Base-by-base conservation (phyloP, 1,140 invertebrate genomes). In the Drosophila setifemur region DNA sequence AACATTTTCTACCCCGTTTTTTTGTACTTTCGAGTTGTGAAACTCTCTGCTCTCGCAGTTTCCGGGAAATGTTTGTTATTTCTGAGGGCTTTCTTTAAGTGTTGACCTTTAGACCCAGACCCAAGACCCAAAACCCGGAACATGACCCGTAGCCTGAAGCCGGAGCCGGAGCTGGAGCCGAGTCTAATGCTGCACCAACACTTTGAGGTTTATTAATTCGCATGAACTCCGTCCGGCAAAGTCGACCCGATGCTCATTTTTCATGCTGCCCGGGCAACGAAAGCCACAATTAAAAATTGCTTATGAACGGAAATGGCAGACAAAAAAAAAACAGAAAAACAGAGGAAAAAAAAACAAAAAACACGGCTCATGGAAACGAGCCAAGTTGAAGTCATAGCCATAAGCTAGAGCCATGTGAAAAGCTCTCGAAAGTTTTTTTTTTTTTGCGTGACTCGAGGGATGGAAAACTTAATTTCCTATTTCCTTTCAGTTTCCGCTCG, bases 271-370 rank as follows among this genome's bases (percentile, higher is more conserved):
- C 42, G 44, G 54, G 44, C 67, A 60, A 76, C 79, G 63, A 85
- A 75, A 68, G 74, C 74, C 71, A 73, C 81, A 85, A 85, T 85
- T 85, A 85, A 85, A 85, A 85, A 85, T 85, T 86, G 74, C 79
- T 85, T 85, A 86, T 86, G 75, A 79, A 79, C 70, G 64, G 71
- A 85, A 83, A 86, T 74, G 71, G 70, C 52, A 43, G 67, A 64
- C 47, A 72, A 72, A 81, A 69, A 39, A 31, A 23, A 18, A 39
- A 9, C 21, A 18, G 19, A 11, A 54, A 26, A n/a, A n/a, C 52
- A 43, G 67, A 64, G 42, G 68, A 72, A 81, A 69, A 39, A 31
- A 23, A 18, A 39, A 9, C 21, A 18, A 14, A 11, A 54, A 26
- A n/a, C n/a, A n/a, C n/a, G 14, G 19, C 23, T 23, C 49, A 21